A percentile compares a stretch with the other conserved stretches of the same genome.
These are phyloP conservation scores for Endotricha flammealis DNA, from an alignment of 2,888 invertebrate species.

Conservation along the genomic window DNA sequence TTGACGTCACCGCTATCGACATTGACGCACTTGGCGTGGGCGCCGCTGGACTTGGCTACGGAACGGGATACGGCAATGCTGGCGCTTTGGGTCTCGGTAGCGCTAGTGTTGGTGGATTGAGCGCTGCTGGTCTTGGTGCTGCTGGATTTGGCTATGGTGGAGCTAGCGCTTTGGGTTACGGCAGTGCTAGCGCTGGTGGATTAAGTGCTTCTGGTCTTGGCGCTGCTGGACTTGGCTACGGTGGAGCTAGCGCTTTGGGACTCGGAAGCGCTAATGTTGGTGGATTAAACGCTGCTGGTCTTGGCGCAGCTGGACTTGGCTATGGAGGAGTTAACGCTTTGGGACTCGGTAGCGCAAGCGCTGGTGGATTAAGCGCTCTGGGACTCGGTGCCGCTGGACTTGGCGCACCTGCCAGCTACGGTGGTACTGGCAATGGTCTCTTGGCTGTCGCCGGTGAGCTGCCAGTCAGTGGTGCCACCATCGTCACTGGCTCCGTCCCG, in stretches of 20 bases:
- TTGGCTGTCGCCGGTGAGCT: conserved; percentile 20
- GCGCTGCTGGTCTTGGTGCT: neutral
- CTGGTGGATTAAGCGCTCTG: conserved; percentile 13
- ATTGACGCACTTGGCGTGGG: neutral
- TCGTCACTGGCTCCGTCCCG: conserved; percentile 33
- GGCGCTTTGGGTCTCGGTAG: conserved; percentile 6
- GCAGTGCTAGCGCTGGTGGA: neutral
- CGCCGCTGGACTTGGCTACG: neutral
- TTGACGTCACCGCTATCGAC: neutral
- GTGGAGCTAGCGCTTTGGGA: neutral
- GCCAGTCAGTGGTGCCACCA: conserved; percentile 11
- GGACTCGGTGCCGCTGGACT: too few relatives aligned
- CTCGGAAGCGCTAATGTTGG: conserved; percentile 4
- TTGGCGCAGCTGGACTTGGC: too few relatives aligned
- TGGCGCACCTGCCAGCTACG: neutral
- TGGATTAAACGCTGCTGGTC: too few relatives aligned
- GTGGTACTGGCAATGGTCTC: conserved; percentile 18
- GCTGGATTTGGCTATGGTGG: too few relatives aligned
- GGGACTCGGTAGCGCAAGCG: neutral
- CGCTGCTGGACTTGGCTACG: too few relatives aligned
- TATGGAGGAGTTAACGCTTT: neutral
- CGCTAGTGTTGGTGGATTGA: conserved; percentile 1
- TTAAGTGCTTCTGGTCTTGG: neutral
- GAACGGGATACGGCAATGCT: conserved; percentile 4
- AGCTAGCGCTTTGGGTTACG: conserved; percentile 3